phyloP scores from a whole-genome alignment of 2,113 vertebrate species.

The Aegithalos caudatus region DNA sequence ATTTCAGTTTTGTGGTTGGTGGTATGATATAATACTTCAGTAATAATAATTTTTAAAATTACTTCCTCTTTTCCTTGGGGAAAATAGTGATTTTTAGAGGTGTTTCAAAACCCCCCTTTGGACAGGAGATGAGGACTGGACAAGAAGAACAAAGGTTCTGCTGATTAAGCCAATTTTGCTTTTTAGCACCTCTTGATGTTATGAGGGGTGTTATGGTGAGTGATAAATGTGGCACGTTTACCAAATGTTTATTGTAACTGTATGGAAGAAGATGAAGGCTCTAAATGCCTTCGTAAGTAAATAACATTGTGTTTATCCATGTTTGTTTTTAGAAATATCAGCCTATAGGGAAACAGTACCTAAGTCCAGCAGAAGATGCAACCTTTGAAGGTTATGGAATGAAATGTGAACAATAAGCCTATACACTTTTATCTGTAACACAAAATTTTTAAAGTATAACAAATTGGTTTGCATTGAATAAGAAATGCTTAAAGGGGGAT shows the following conservation, averaged over 20 bases:
- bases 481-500: background rate
- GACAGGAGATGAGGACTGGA: background rate
- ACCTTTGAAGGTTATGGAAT: background rate
- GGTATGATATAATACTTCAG: background rate
- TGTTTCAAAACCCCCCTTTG: background rate
- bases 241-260: background rate
- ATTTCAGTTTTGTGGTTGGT: background rate
- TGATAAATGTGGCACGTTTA: background rate
- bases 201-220: background rate
- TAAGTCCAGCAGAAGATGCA: background rate
- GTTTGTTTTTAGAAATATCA: background rate
- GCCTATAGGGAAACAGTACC: accelerated
- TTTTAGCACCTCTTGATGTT: background rate
- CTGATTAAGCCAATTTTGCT: background rate
- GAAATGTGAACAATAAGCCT: background rate
- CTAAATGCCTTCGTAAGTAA: background rate
- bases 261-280: background rate
- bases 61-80: background rate
- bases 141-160: background rate
- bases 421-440: background rate
- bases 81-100: background rate
- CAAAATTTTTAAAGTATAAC: background rate
- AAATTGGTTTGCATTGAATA: background rate
- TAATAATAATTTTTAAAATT: background rate
- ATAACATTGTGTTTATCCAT: background rate